Conservation (phyloP, 2,113 vertebrate species). For the sheep (Ovis aries) region ARS-UI_Ramb_v3.0 NC_056068.1:37558001-37558500, state of each 20-base stretch:
- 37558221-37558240: not conserved
- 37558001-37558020: not conserved
- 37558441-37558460: not conserved
- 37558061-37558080: not conserved
- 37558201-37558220: not conserved
- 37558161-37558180: not conserved
- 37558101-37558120: not conserved
- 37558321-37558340: not conserved
- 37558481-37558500: not conserved
- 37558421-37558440: not conserved
- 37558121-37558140: not conserved
- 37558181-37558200: not conserved
- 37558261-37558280: not conserved
- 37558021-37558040: not conserved
- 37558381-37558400: not conserved
- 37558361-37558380: not conserved
- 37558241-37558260: not conserved
- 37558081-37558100: not conserved
- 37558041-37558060: not conserved
- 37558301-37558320: not conserved
- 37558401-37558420: not conserved
- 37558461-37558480: not conserved
- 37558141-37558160: not conserved
- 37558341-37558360: not conserved
- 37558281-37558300: not conserved